Percentiles rank a stretch among this genome's conserved stretches.
Conservation (phyloP, 2,113 vertebrate species). For the Hystrix cristata region DNA sequence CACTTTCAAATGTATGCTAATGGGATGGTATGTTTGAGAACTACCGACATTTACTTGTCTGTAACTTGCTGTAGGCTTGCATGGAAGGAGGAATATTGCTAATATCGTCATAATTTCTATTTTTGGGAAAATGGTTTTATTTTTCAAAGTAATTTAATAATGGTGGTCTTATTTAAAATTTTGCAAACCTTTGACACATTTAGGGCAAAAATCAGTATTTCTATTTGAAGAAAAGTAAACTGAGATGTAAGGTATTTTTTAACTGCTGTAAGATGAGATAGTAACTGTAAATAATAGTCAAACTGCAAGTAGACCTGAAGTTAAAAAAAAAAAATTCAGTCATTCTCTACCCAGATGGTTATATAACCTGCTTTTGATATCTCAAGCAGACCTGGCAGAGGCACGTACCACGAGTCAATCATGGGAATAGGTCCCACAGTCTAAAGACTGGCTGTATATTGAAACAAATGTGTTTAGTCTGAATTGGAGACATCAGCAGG, state of each 20-base stretch:
- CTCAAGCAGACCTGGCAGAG: neutral
- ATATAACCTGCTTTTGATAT: neutral
- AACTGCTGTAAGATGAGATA: neutral
- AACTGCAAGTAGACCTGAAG: neutral
- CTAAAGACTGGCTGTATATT: neutral
- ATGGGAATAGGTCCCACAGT: neutral
- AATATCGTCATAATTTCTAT: neutral
- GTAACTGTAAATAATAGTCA: neutral
- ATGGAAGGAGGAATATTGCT: neutral
- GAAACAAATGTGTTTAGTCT: neutral
- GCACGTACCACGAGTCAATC: neutral
- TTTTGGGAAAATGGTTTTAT: neutral
- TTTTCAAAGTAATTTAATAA: conserved; percentile 21
- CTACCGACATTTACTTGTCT: neutral
- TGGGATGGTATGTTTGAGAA: neutral
- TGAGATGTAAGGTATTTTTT: neutral
- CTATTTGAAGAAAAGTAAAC: conserved; percentile 17
- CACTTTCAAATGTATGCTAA: neutral
- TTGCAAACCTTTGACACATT: neutral
- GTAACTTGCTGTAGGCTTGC: neutral
- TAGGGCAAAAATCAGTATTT: conserved; percentile 8
- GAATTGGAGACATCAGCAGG: neutral
- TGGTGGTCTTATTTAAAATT: neutral
- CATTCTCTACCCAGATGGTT: neutral
- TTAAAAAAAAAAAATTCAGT: neutral